Base-by-base conservation (phyloP, 1,140 invertebrate genomes). In the Zaprionus inermis region DNA sequence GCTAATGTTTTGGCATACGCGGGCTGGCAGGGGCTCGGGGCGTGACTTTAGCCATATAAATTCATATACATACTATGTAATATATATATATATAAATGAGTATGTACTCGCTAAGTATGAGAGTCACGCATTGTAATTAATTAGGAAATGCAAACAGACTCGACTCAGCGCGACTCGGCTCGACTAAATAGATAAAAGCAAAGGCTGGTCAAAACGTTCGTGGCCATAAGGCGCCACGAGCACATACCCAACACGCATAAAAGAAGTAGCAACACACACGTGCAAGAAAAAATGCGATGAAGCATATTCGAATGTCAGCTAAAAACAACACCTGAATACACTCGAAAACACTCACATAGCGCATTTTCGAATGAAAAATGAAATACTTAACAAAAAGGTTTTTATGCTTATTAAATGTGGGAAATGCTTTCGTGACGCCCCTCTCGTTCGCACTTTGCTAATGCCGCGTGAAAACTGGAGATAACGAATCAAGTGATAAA, bases 111-210 rank as follows among this genome's bases (percentile, higher is more conserved):
- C 78, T 81, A 79, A 82, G 83, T 76, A 86, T 76, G 61, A 54
- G 49, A 81, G 81, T 85, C 82, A 85, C 82, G 82, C 82, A 76
- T 79, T 85, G 73, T 85, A 86, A 85, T 86, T 85, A 85, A 85
- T 85, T 78, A 86, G 76, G 68, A 85, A 85, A 86, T 82, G 76
- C 76, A 81, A 86, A 79, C 82, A 81, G 82, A 49, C 16, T 12
- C 44, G 18, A 49, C 16, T 2, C 44, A 4, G 20, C 44, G 16
- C 44, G 44, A 46, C 44, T 22, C 38, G 14, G 2, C n/a, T 86
- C 75, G 58, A 78, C 77, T 76, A 58, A 81, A 86, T 79, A 72
- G 76, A 78, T 74, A 70, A 59, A 74, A 74, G 57, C 49, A 74
- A 70, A 74, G 75, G 65, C 75, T 72, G 59, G 71, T 74, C 75